Percentiles rank a stretch among this genome's conserved stretches.
Evolutionary conservation across 2,113 vertebrate species (phyloP).

Genomic region (Eurypyga helias): DNA sequence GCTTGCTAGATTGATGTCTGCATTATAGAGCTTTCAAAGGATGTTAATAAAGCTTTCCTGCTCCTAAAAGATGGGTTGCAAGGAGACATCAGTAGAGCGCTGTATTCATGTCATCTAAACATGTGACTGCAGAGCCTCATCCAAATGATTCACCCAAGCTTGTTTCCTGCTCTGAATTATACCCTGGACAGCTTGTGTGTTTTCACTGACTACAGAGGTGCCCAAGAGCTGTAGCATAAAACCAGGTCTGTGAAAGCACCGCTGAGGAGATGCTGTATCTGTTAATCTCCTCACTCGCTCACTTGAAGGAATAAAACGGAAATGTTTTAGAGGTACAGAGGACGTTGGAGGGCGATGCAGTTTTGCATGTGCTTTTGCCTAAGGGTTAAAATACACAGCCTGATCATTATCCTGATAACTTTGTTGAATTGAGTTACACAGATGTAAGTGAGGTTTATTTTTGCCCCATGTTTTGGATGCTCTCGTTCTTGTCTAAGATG

Average conservation of each 20-base stretch:
- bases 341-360: not conserved
- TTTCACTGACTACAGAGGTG: not conserved
- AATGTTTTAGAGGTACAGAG: not conserved
- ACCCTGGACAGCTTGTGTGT: not conserved
- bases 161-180: not conserved
- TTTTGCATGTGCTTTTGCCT: not conserved
- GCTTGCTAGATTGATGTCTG: not conserved
- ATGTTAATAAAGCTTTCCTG: slow-evolving; percentile 4
- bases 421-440: not conserved
- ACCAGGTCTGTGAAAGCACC: fast-evolving
- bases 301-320: not conserved
- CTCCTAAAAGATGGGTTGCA: not conserved
- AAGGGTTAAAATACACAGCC: not conserved
- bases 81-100: not conserved
- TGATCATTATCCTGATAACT: not conserved
- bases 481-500: not conserved
- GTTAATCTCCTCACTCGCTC: not conserved
- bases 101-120: not conserved
- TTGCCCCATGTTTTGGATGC: not conserved
- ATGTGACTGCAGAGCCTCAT: not conserved
- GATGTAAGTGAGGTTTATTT: not conserved
- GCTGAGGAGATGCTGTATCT: not conserved
- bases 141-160: not conserved
- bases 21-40: slow-evolving; percentile 25
- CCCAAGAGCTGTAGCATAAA: not conserved